These are phyloP conservation scores for Anaspis maculata DNA, from an alignment of 2,888 invertebrate species.

Conservation along the genomic window DNA sequence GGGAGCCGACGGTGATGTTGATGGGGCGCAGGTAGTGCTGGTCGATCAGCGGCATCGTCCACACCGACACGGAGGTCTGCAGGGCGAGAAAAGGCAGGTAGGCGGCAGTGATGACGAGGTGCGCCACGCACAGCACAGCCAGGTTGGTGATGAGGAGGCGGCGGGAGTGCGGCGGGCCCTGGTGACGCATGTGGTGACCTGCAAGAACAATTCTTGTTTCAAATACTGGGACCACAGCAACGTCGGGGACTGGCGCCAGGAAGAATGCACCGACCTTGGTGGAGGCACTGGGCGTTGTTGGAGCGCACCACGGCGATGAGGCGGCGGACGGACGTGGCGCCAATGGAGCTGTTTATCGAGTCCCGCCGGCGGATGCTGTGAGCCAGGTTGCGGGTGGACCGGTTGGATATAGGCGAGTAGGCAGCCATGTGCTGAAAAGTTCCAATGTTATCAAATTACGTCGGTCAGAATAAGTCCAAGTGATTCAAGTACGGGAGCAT, in stretches of 20 bases:
- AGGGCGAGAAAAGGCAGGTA: conserved; percentile 53
- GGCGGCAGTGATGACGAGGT: conserved; percentile 56
- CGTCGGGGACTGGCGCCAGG: too few relatives aligned
- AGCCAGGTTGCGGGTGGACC: conserved; percentile 44
- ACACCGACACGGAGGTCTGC: conserved; percentile 46
- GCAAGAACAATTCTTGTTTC: too few relatives aligned
- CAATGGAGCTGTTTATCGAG: conserved; percentile 64
- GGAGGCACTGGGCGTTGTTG: too few relatives aligned
- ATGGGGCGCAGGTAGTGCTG: conserved; percentile 13
- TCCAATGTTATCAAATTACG: too few relatives aligned
- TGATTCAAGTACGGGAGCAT: too few relatives aligned
- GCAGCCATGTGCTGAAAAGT: conserved; percentile 41
- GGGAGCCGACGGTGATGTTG: conserved; percentile 45
- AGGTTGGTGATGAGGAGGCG: conserved; percentile 46
- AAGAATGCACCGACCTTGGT: too few relatives aligned
- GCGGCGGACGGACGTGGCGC: conserved; percentile 68
- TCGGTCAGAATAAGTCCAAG: too few relatives aligned
- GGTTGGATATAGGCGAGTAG: conserved; percentile 54
- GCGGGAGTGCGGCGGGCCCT: conserved; percentile 45
- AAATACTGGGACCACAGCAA: too few relatives aligned
- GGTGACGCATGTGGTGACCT: too few relatives aligned
- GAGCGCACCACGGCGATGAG: conserved; percentile 57
- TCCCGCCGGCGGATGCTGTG: conserved; percentile 49
- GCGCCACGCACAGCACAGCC: conserved; percentile 49
- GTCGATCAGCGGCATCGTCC: conserved; percentile 39